Percentiles rank a stretch among this genome's conserved stretches.
Evolutionary conservation across 2,113 vertebrate genomes (phyloP).

Genomic region (Pionites leucogaster): DNA sequence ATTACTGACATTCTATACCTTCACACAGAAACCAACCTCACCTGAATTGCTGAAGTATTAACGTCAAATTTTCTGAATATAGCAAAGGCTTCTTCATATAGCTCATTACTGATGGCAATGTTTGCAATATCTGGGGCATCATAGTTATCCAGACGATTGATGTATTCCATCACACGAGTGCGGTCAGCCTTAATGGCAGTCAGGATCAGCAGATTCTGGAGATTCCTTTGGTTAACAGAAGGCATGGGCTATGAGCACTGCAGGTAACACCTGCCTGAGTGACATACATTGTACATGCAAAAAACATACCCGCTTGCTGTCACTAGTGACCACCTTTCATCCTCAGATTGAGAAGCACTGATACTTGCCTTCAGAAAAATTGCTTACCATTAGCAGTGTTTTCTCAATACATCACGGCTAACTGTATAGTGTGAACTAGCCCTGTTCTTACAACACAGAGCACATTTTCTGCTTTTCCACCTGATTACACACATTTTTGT

Average conservation of each 20-base stretch:
- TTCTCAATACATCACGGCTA: not conserved
- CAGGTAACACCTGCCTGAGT: not conserved
- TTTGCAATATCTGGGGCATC: conserved; percentile 91
- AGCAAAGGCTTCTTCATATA: conserved; percentile 92
- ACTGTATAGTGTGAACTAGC: not conserved
- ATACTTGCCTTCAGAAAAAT: not conserved
- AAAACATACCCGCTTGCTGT: not conserved
- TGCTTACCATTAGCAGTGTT: not conserved
- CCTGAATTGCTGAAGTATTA: conserved; percentile 91
- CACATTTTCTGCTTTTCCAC: not conserved
- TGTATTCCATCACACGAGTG: conserved; percentile 92
- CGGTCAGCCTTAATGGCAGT: conserved; percentile 92
- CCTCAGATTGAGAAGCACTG: not conserved
- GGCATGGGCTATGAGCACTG: not conserved
- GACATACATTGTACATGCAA: not conserved
- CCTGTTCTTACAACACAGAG: not conserved
- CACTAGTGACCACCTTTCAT: not conserved
- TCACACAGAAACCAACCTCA: conserved; percentile 1
- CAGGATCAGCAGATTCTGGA: conserved; percentile 92
- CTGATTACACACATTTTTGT: not conserved
- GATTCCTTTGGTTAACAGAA: conserved; percentile 79
- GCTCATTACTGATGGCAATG: conserved; percentile 88
- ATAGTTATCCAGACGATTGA: conserved; percentile 90
- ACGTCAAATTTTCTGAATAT: conserved; percentile 94
- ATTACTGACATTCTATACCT: not conserved